Percentiles rank a stretch among this genome's conserved stretches.
Conservation (phyloP, 2,888 invertebrate species). For the Linnaemya tessellans region DNA sequence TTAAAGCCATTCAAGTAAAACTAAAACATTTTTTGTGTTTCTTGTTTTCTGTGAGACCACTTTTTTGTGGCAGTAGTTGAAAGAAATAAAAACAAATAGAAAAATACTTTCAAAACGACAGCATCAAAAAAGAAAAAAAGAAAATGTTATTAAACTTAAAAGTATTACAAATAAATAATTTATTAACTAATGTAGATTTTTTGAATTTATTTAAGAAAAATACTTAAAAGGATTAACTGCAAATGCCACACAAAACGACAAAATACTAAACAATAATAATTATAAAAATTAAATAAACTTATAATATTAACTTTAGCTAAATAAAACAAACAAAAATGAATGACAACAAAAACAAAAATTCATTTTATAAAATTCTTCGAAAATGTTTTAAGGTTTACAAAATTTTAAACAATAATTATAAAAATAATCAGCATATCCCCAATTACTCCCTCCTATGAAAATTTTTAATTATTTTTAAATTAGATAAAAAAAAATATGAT, state of each 20-base stretch:
- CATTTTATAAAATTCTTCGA: slow-evolving; percentile 13
- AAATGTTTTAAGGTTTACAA: slow-evolving; percentile 39
- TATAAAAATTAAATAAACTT: slow-evolving; percentile 9
- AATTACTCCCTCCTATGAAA: slow-evolving; percentile 56
- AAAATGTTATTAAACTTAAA: slow-evolving; percentile 66
- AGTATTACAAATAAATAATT: slow-evolving; percentile 67
- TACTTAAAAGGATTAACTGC: slow-evolving; percentile 41
- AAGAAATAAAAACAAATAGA: neutral
- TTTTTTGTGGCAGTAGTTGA: neutral
- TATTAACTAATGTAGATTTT: slow-evolving; percentile 64
- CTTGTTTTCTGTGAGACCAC: neutral
- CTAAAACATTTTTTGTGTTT: neutral
- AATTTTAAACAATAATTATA: slow-evolving; percentile 5
- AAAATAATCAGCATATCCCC: slow-evolving; percentile 60
- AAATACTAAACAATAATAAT: slow-evolving; percentile 52
- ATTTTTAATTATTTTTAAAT: slow-evolving; percentile 21
- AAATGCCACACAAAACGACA: slow-evolving; percentile 31
- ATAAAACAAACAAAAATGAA: neutral
- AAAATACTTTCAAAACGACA: slow-evolving; percentile 19
- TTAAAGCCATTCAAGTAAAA: slow-evolving; percentile 18
- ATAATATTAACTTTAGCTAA: neutral
- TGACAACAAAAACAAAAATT: neutral
- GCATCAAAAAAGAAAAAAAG: neutral
- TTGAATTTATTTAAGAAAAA: slow-evolving; percentile 64
- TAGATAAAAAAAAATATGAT: neutral